Evolutionary conservation across 2,888 invertebrate genomes (phyloP).

Genomic region (Erebia epiphron): DNA sequence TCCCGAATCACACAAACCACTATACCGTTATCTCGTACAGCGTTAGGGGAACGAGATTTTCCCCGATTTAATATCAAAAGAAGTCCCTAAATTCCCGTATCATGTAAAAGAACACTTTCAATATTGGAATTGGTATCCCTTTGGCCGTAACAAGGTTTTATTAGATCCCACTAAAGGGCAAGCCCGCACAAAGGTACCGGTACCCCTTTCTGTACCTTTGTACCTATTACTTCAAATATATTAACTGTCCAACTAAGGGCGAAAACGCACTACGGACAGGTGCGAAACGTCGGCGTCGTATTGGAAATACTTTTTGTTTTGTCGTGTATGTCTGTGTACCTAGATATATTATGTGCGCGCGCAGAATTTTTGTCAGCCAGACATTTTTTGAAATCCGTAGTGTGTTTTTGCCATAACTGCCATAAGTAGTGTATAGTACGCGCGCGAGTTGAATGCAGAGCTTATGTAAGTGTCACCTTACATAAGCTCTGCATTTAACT

Average conservation of each 20-base stretch:
- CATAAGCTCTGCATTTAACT: no score
- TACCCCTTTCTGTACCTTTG: conserved; percentile 77
- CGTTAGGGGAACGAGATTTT: conserved; percentile 72
- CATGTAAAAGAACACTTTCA: conserved; percentile 83
- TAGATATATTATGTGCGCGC: no score
- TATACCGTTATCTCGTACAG: conserved; percentile 54
- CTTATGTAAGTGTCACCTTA: no score
- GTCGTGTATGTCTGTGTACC: no score
- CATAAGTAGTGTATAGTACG: no score
- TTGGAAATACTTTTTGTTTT: no score
- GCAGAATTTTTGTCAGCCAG: no score
- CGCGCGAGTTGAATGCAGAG: no score
- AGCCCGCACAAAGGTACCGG: conserved; percentile 81
- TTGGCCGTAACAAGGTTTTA: conserved; percentile 83
- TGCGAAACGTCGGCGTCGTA: no score
- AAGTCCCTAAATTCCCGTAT: conserved; percentile 82
- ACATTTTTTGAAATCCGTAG: no score
- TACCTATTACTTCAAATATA: conserved; percentile 74
- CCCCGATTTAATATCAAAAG: conserved; percentile 79
- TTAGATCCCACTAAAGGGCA: conserved; percentile 83
- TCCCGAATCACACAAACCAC: conserved; percentile 42
- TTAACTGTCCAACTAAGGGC: conserved; percentile 36
- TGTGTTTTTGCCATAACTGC: no score
- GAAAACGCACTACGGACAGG: no score
- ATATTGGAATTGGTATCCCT: conserved; percentile 83